Conservation (phyloP, 2,797 vertebrate species). For the Acanthopagrus latus region DNA sequence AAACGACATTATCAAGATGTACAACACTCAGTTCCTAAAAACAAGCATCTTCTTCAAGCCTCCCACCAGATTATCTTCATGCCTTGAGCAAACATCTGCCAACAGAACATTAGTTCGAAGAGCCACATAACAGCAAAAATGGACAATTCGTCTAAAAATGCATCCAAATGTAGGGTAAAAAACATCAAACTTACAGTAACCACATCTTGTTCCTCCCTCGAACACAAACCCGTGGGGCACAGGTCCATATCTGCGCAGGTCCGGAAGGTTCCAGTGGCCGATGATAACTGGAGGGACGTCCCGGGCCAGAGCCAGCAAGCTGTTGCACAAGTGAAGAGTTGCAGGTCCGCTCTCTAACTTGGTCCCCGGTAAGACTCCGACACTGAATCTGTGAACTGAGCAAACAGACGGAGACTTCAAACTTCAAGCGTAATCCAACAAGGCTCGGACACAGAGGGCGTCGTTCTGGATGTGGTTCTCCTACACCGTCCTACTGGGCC, state of each 20-base stretch:
- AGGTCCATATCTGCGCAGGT: slow-evolving; percentile 94
- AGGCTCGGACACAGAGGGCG: neutral
- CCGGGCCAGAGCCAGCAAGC: slow-evolving; percentile 89
- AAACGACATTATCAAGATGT: neutral
- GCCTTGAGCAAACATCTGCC: slow-evolving; percentile 10
- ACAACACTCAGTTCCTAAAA: neutral
- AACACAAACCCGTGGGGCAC: slow-evolving; percentile 96
- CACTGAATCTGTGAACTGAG: slow-evolving; percentile 86
- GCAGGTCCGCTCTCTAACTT: slow-evolving; percentile 94
- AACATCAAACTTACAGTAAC: slow-evolving; percentile 92
- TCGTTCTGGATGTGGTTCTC: neutral
- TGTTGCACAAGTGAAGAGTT: slow-evolving; percentile 95
- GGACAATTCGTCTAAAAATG: neutral
- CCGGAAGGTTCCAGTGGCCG: slow-evolving; percentile 95
- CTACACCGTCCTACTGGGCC: too few species aligned
- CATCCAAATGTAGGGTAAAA: neutral
- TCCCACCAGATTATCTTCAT: neutral
- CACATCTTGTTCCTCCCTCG: slow-evolving; percentile 97
- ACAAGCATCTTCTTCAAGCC: neutral
- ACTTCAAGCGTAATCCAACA: neutral
- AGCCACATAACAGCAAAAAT: slow-evolving; percentile 1
- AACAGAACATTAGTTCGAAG: slow-evolving; percentile 1
- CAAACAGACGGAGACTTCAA: neutral
- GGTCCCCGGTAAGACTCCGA: slow-evolving; percentile 93
- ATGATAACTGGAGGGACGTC: slow-evolving; percentile 89